Evolutionary conservation across 2,888 invertebrate species (phyloP).

Genomic region (Smittia aterrima): DNA sequence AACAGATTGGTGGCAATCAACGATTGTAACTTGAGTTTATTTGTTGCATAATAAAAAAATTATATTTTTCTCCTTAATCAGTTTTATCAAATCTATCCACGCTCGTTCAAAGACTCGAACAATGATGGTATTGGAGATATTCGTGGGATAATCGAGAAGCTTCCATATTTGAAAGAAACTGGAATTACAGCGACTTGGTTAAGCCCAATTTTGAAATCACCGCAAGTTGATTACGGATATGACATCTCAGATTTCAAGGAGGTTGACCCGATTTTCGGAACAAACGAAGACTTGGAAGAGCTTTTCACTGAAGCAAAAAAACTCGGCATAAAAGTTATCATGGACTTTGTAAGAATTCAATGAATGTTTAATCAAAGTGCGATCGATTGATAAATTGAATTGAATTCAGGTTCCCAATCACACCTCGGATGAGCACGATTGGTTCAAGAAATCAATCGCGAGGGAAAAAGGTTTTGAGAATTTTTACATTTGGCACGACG

Average conservation of each 20-base stretch:
- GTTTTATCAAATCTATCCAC: conserved; percentile 79
- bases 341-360: conserved; percentile 52
- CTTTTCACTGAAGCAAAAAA: conserved; percentile 48
- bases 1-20: conserved; percentile 71
- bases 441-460: conserved; percentile 72
- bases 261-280: conserved; percentile 71
- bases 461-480: conserved; percentile 64
- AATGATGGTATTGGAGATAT: conserved; percentile 70
- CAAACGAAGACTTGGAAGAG: conserved; percentile 65
- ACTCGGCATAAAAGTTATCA: conserved; percentile 50
- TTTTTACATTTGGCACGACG: conserved; percentile 71
- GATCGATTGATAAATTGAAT: not conserved
- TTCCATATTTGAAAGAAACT: conserved; percentile 66
- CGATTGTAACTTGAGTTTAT: not conserved
- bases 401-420: conserved; percentile 54
- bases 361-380: not conserved
- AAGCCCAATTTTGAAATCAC: conserved; percentile 71
- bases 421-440: conserved; percentile 72
- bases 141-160: conserved; percentile 59
- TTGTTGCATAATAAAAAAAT: not conserved
- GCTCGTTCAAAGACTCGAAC: conserved; percentile 76
- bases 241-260: conserved; percentile 69
- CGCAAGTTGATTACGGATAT: conserved; percentile 72
- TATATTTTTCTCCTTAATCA: conserved; percentile 40
- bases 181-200: conserved; percentile 68